These are phyloP conservation scores for Nibea albiflora DNA, from an alignment of 2,113 vertebrate genomes.

Conservation along the genomic window DNA sequence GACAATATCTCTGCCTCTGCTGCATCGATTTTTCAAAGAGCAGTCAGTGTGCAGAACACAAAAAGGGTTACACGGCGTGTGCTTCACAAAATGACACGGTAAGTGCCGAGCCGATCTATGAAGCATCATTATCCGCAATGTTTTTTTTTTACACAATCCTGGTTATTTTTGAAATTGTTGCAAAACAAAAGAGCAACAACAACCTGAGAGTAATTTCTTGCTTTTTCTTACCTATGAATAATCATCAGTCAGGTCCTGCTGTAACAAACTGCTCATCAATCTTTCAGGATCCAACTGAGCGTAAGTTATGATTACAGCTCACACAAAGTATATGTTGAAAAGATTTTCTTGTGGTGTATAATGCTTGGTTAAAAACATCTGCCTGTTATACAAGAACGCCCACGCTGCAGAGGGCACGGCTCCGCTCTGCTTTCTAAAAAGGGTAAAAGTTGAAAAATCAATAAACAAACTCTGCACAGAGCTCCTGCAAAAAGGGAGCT, in stretches of 20 bases:
- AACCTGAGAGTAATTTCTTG: not conserved
- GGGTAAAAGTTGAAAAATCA: slow-evolving; percentile 57
- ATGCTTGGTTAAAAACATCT: slow-evolving; percentile 66
- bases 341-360: slow-evolving; percentile 45
- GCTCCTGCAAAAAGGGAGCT: not conserved
- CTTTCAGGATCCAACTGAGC: slow-evolving; percentile 8
- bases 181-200: not conserved
- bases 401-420: slow-evolving; percentile 58
- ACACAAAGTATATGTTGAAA: slow-evolving; percentile 16
- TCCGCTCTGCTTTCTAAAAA: slow-evolving; percentile 54
- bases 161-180: not conserved
- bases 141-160: not conserved
- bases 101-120: not conserved
- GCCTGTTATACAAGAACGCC: slow-evolving; percentile 73
- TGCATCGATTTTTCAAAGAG: not conserved
- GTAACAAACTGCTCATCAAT: slow-evolving; percentile 8
- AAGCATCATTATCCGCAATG: not conserved
- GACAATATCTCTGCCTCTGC: not conserved
- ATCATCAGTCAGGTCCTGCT: not conserved
- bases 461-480: slow-evolving; percentile 32
- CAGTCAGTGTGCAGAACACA: not conserved
- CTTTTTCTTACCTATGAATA: slow-evolving; percentile 15
- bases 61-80: not conserved
- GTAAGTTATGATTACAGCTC: slow-evolving; percentile 11
- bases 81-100: not conserved